Conservation (phyloP, 64 coral and sea anemone genomes). For the Montipora sp. region DNA sequence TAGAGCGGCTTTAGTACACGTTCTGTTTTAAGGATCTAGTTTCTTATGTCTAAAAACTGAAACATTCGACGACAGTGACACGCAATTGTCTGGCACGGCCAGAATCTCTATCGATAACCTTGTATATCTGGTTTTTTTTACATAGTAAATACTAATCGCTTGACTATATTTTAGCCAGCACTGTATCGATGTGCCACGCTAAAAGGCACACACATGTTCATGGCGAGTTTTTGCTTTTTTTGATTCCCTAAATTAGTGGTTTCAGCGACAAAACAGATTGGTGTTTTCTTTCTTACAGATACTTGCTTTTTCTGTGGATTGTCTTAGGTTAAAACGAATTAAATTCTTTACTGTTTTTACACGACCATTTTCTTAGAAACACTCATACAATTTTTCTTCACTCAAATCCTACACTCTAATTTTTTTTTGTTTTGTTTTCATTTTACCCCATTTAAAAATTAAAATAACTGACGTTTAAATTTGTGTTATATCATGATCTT, state of each 20-base stretch:
- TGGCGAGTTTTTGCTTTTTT: background rate
- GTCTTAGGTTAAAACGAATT: background rate
- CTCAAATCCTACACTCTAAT: too few species aligned
- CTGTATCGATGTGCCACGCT: slow-evolving; percentile 35
- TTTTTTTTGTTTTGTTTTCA: too few species aligned
- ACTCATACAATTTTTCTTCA: too few species aligned
- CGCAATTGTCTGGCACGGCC: slow-evolving; percentile 47
- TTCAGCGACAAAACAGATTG: background rate
- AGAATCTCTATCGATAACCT: slow-evolving; percentile 38
- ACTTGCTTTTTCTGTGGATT: background rate
- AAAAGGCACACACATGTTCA: background rate
- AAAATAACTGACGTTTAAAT: too few species aligned
- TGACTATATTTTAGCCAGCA: slow-evolving; percentile 37
- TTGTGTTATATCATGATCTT: too few species aligned
- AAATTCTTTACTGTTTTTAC: too few species aligned
- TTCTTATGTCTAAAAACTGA: background rate
- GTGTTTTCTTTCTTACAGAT: background rate
- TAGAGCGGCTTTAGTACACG: background rate
- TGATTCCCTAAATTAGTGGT: background rate
- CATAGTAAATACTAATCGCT: slow-evolving; percentile 71
- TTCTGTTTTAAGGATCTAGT: background rate
- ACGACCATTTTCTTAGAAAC: too few species aligned
- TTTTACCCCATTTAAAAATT: too few species aligned
- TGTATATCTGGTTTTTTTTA: slow-evolving; percentile 45
- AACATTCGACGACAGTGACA: background rate